Evolutionary conservation across 1,140 invertebrate genomes (phyloP), one percentile per base, ranked within the genome.

Genomic region (Vollenhovia emeryi): DNA sequence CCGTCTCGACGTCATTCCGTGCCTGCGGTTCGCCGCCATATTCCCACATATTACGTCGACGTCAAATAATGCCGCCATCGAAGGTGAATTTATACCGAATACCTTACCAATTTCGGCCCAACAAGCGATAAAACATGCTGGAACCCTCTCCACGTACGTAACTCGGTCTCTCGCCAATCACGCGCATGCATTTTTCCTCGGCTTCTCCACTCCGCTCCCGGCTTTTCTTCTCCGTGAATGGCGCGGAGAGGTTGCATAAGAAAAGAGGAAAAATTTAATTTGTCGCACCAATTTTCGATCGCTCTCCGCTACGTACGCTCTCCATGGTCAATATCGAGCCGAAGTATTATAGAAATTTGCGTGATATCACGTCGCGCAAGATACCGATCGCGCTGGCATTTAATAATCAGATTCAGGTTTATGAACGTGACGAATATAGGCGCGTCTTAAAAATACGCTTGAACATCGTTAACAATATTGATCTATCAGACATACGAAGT

Each of bases 61-160:
- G 88, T 90, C 84, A 84, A 89, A 90, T 89, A 90, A 90, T 88
- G 60, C 79, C 52, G 55, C 27, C 66, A 74, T 89, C 79, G 86
- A 88, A 87, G 52, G 71, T 33, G 69, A 90, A 91, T 88, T 88
- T 88, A 89, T 87, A 30, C 59, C 64, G 18, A 15, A 27, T 74
- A 60, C 66, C 48, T 40, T 66, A 57, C 78, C 68, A 87, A 86
- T 89, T 88, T 87, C 52, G 59, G 21, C 68, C 43, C 64, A 11
- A 62, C 62, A 50, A 85, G 33, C 71, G 78, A 90, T 89, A 84
- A 85, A 88, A 86, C 79, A 84, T 85, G 52, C 33, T 68, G 45
- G 27, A 40, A n/a, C 62, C 36, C 48, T 55, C n/a, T 75, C 73
- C 30, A 59, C 55, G 30, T 13, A n/a, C 68, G 76, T 86, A 86